Percentiles rank a stretch among this genome's conserved stretches.
Evolutionary conservation across 2,797 vertebrate genomes (phyloP).

Genomic region (Vireo griseus): DNA sequence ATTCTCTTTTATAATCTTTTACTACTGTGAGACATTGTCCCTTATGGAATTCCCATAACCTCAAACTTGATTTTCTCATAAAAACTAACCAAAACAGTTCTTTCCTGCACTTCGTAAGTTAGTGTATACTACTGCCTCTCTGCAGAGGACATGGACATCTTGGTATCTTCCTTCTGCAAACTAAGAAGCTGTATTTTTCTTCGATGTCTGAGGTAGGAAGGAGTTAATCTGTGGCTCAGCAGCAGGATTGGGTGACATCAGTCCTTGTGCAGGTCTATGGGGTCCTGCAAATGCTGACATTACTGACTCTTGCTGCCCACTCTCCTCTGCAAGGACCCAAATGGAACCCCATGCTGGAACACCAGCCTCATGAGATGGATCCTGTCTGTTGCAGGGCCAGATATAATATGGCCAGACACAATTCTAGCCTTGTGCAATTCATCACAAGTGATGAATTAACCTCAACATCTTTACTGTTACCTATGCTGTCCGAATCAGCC

Average conservation of each 20-base stretch:
- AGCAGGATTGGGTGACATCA: accelerated
- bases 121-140: background rate
- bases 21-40: slow-evolving; percentile 60
- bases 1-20: slow-evolving; percentile 62
- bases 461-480: too few relatives aligned
- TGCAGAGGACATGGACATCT: background rate
- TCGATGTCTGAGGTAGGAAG: background rate
- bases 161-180: background rate
- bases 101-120: slow-evolving; percentile 36
- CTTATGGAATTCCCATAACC: slow-evolving; percentile 62
- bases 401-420: background rate
- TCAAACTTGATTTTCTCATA: slow-evolving; percentile 42
- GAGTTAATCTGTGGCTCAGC: accelerated
- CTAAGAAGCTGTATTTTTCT: background rate
- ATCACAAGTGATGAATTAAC: too few relatives aligned
- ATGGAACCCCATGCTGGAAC: background rate
- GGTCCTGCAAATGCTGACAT: background rate
- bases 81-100: slow-evolving; percentile 19
- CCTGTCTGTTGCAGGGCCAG: background rate
- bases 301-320: background rate
- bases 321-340: background rate
- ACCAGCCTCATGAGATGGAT: background rate
- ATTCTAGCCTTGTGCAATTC: background rate
- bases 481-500: background rate
- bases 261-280: background rate